phyloP scores from a whole-genome alignment of 2,888 invertebrate genomes.

The Drosophila mayaguana region DNA sequence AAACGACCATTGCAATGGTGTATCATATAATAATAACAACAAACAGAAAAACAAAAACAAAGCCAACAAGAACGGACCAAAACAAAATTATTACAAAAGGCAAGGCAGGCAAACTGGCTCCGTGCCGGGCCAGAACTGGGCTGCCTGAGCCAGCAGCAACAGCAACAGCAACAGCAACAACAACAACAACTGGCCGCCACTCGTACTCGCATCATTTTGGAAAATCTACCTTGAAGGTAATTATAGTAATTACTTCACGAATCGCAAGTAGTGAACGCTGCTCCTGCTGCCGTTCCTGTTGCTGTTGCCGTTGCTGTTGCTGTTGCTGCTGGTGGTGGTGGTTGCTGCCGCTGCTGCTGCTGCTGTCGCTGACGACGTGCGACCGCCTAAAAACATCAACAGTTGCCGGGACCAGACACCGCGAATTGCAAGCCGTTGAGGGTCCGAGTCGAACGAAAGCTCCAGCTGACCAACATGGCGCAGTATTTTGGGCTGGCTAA shows the following conservation, averaged over 20 bases:
- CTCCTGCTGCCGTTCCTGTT: constrained; percentile 50
- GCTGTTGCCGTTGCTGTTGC: constrained; percentile 29
- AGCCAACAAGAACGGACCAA: constrained; percentile 31
- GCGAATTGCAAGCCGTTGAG: constrained; percentile 45
- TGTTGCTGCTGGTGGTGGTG: constrained; percentile 25
- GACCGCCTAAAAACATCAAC: constrained; percentile 83
- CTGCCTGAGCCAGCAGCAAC: constrained; percentile 31
- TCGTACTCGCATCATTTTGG: constrained; percentile 81
- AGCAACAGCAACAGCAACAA: background rate
- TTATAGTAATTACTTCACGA: constrained; percentile 85
- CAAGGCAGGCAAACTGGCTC: constrained; percentile 51
- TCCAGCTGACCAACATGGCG: constrained; percentile 66
- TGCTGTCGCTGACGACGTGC: constrained; percentile 77
- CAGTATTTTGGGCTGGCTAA: constrained; percentile 58
- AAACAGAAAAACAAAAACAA: constrained; percentile 45
- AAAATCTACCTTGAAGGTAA: constrained; percentile 85
- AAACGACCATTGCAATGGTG: constrained; percentile 76
- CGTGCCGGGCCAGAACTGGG: constrained; percentile 37
- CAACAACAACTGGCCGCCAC: constrained; percentile 52
- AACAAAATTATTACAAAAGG: constrained; percentile 79
- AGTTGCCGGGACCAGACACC: constrained; percentile 74
- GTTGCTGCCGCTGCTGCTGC: constrained; percentile 43
- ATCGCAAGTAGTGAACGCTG: constrained; percentile 82
- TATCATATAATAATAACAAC: constrained; percentile 80
- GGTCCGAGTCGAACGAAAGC: constrained; percentile 28